phyloP scores from a whole-genome alignment of 2,888 invertebrate species.

The Dexiosoma caninum region DNA sequence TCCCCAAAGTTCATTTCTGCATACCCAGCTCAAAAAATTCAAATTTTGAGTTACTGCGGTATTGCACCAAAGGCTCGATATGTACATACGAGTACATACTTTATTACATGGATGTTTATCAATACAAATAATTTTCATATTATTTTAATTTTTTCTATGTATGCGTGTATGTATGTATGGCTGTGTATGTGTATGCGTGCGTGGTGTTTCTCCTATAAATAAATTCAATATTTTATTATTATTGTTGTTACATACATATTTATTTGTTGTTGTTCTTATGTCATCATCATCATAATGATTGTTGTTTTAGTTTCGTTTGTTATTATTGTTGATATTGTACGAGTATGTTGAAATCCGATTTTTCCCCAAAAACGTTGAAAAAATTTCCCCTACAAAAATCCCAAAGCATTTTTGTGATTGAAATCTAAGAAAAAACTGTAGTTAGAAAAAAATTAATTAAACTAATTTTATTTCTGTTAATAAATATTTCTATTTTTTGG shows the following conservation, averaged over 20 bases:
- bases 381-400: too few species aligned
- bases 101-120: background rate
- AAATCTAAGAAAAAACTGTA: too few species aligned
- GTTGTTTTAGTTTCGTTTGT: background rate
- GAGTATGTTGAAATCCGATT: too few species aligned
- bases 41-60: too few species aligned
- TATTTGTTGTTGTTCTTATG: constrained; percentile 14
- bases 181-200: background rate
- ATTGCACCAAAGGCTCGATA: too few species aligned
- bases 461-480: background rate
- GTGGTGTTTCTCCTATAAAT: constrained; percentile 15
- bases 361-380: too few species aligned
- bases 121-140: background rate
- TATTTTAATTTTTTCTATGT: background rate
- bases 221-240: constrained; percentile 46
- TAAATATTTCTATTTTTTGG: too few species aligned
- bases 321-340: too few species aligned
- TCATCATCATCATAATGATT: background rate
- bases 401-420: too few species aligned
- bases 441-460: too few species aligned
- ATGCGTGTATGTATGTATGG: background rate
- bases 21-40: too few species aligned
- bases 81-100: background rate
- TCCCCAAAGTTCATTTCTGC: too few species aligned
- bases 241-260: constrained; percentile 1